Evolutionary conservation across 2,888 invertebrate species (phyloP).

Genomic region (Rosalia funebris): DNA sequence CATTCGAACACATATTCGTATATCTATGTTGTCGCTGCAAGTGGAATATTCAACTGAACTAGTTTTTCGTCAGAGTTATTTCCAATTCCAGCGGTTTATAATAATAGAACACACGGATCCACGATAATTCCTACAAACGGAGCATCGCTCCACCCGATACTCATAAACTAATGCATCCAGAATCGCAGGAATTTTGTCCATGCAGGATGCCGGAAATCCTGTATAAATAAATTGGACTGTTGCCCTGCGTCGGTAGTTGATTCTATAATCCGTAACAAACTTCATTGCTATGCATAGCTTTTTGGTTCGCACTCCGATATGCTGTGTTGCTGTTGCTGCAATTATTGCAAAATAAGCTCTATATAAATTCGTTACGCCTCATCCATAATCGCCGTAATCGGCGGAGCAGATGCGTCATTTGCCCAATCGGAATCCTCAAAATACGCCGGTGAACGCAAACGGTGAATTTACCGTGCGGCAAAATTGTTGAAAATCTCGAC

Average conservation of each 20-base stretch:
- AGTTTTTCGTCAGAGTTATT: neutral
- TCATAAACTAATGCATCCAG: constrained; percentile 19
- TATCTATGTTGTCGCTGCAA: too few relatives aligned
- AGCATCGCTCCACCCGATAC: constrained; percentile 10
- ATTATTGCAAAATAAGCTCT: constrained; percentile 42
- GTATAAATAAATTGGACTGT: constrained; percentile 36
- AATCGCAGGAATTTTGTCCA: constrained; percentile 15
- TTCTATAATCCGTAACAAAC: constrained; percentile 34
- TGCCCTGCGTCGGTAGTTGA: constrained; percentile 26
- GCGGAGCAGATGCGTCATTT: constrained; percentile 1
- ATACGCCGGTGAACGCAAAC: too few relatives aligned
- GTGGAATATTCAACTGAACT: neutral
- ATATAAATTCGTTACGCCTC: constrained; percentile 32
- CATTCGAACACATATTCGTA: too few relatives aligned
- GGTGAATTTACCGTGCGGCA: neutral
- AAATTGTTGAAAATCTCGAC: neutral
- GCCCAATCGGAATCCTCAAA: too few relatives aligned
- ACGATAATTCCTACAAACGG: constrained; percentile 10
- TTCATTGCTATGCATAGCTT: constrained; percentile 44
- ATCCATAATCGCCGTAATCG: constrained; percentile 1
- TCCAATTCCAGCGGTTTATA: neutral
- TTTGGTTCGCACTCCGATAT: constrained; percentile 30
- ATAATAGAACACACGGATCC: neutral
- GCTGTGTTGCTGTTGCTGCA: constrained; percentile 27
- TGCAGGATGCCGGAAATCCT: constrained; percentile 28